Conservation (phyloP, 2,113 vertebrate species). For the Dascyllus trimaculatus region DNA sequence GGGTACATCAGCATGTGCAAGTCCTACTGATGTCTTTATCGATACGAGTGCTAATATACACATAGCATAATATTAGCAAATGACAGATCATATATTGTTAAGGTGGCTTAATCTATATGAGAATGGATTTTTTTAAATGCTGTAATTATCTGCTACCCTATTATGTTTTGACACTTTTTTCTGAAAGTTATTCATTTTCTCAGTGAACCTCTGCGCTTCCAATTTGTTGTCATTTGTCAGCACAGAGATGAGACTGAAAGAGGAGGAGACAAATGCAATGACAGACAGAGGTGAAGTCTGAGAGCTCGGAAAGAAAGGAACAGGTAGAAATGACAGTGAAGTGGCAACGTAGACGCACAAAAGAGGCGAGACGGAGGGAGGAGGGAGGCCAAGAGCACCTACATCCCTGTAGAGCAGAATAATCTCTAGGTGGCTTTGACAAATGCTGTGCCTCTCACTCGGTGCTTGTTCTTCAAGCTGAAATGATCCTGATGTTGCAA, state of each 20-base stretch:
- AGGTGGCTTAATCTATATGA: not conserved
- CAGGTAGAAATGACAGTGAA: constrained; percentile 16
- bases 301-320: constrained; percentile 27
- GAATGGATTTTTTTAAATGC: not conserved
- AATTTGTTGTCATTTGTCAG: constrained; percentile 8
- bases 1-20: not conserved
- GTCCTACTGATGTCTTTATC: not conserved
- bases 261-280: constrained; percentile 2
- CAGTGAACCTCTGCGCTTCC: not conserved
- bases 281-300: constrained; percentile 38
- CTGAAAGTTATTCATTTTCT: not conserved
- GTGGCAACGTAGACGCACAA: not conserved
- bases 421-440: not conserved
- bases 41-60: no score
- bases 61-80: no score
- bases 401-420: constrained; percentile 19
- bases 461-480: not conserved
- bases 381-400: constrained; percentile 4
- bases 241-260: not conserved
- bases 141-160: not conserved
- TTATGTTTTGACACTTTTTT: not conserved
- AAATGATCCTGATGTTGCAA: constrained; percentile 8
- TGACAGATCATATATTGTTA: no score
- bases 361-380: not conserved
- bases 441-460: not conserved